Conservation (phyloP, 2,797 vertebrate genomes). For the Loris lydekkerianus region DNA sequence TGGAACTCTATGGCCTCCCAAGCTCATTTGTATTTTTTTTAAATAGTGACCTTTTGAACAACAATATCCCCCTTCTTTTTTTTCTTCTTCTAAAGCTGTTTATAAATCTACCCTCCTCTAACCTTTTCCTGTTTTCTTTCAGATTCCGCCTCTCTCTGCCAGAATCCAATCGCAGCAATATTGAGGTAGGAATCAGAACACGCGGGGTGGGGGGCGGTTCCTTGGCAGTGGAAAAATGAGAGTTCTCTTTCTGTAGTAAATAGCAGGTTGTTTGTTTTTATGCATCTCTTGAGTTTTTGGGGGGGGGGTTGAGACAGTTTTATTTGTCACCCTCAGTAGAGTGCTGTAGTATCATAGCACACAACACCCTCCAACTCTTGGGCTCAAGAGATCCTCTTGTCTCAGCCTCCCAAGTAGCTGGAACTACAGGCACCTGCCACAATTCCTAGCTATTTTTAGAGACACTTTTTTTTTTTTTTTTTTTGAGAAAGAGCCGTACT, state of each 20-base stretch:
- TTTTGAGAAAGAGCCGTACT: no score
- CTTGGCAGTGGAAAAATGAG: neutral
- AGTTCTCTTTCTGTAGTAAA: neutral
- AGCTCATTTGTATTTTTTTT: neutral
- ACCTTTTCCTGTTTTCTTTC: conserved; percentile 75
- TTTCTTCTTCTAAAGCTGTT: neutral
- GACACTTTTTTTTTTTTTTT: no score
- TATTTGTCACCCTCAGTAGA: no score
- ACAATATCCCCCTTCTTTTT: neutral
- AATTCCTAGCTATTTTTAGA: no score
- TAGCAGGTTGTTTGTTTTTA: neutral
- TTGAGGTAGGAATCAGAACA: conserved; percentile 82
- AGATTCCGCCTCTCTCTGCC: conserved; percentile 87
- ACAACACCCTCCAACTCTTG: no score
- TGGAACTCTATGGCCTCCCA: neutral
- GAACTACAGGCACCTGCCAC: no score
- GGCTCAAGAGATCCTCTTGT: no score
- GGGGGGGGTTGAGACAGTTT: no score
- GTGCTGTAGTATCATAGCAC: no score
- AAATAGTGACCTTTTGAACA: neutral
- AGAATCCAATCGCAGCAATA: conserved; percentile 83
- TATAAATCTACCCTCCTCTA: conserved; percentile 50
- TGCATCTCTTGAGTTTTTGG: neutral
- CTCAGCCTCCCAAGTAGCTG: no score
- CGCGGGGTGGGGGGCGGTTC: neutral